These are phyloP conservation scores for Biston betularia DNA, from an alignment of 2,888 invertebrate genomes.

Conservation along the genomic window DNA sequence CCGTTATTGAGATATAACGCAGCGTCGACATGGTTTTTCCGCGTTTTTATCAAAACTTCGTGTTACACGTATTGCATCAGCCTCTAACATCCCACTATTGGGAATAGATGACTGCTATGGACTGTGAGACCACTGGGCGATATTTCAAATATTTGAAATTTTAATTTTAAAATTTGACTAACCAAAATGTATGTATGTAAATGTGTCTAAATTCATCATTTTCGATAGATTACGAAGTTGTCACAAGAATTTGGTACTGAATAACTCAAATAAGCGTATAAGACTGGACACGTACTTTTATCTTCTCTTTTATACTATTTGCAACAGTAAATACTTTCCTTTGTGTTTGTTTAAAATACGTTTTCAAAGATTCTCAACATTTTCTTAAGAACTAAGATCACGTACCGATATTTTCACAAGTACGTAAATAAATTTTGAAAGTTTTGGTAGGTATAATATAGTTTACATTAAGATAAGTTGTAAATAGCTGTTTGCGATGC, in stretches of 20 bases:
- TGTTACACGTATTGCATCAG: too few relatives aligned
- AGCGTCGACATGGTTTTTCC: too few relatives aligned
- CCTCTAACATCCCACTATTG: too few relatives aligned
- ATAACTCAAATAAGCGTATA: not conserved
- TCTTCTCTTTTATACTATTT: conserved; percentile 1
- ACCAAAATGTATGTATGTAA: not conserved
- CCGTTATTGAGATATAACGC: too few relatives aligned
- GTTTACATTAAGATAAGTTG: not conserved
- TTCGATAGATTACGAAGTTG: not conserved
- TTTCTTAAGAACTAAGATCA: conserved; percentile 5
- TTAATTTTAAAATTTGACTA: too few relatives aligned
- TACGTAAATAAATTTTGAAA: conserved; percentile 1
- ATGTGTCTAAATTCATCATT: not conserved
- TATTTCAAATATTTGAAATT: too few relatives aligned
- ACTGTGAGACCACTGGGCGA: too few relatives aligned
- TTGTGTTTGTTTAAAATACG: not conserved
- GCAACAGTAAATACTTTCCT: not conserved
- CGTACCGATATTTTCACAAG: conserved; percentile 1
- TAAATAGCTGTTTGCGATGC: too few relatives aligned
- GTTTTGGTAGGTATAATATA: not conserved
- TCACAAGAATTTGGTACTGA: not conserved
- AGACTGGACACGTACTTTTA: not conserved
- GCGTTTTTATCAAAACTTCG: too few relatives aligned
- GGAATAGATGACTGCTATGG: too few relatives aligned
- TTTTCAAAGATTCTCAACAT: conserved; percentile 4